Conservation (phyloP, 2,797 vertebrate genomes). For the Crocodylus rhombifer region DNA sequence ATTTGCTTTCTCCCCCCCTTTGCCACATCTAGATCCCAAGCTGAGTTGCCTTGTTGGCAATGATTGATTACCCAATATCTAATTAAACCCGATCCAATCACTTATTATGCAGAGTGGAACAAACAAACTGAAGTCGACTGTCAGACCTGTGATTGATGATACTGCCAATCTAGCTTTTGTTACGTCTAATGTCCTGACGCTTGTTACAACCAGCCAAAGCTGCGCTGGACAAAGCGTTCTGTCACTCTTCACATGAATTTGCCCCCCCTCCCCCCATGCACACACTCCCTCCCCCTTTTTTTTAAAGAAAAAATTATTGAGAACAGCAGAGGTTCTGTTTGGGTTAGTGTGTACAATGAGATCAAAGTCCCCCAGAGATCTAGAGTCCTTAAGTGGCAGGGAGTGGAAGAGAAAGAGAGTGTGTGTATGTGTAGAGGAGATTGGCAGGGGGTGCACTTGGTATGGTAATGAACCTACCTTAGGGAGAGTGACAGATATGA, state of each 20-base stretch:
- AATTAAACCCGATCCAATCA: slow-evolving; percentile 99
- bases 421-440: slow-evolving; percentile 20
- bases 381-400: slow-evolving; percentile 60
- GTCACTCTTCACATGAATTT: slow-evolving; percentile 90
- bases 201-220: slow-evolving; percentile 98
- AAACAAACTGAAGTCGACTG: slow-evolving; percentile 99
- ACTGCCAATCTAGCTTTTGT: slow-evolving; percentile 95
- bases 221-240: slow-evolving; percentile 92
- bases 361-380: slow-evolving; percentile 75
- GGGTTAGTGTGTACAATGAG: slow-evolving; percentile 82
- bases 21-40: slow-evolving; percentile 84
- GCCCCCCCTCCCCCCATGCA: slow-evolving; percentile 75
- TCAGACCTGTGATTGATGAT: slow-evolving; percentile 98
- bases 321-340: slow-evolving; percentile 84
- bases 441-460: slow-evolving; percentile 60
- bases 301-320: slow-evolving; percentile 63
- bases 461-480: slow-evolving; percentile 80
- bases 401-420: slow-evolving; percentile 46
- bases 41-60: slow-evolving; percentile 97
- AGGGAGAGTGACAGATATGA: slow-evolving; percentile 82
- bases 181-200: slow-evolving; percentile 95
- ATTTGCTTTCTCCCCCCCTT: slow-evolving; percentile 64
- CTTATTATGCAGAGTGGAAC: slow-evolving; percentile 99
- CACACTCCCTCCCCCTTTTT: slow-evolving; percentile 37
- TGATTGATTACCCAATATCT: slow-evolving; percentile 99